These are phyloP conservation scores for Halocynthia roretzi DNA, from an alignment of 23 tunicate species.

Conservation along the genomic window DNA sequence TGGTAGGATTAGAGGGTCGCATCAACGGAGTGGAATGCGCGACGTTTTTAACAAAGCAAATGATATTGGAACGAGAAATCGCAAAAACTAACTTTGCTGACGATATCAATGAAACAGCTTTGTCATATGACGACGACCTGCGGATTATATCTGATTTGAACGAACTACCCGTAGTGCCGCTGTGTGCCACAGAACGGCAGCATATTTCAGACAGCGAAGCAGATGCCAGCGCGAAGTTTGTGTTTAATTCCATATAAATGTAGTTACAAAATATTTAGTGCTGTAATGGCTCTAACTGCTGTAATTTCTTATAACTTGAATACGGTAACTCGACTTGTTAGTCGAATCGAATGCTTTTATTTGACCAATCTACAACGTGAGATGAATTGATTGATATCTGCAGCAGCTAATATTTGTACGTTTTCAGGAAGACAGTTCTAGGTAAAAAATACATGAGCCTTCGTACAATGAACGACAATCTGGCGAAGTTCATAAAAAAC, in stretches of 20 bases:
- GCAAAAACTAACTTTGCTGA: constrained; percentile 30
- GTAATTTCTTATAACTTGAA: too few relatives aligned
- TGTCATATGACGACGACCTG: constrained; percentile 36
- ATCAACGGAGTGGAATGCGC: constrained; percentile 46
- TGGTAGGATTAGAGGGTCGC: constrained; percentile 48
- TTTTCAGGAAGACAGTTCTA: too few relatives aligned
- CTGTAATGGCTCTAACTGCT: too few relatives aligned
- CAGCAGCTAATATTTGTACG: too few relatives aligned
- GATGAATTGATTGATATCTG: too few relatives aligned
- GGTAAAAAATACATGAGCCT: too few relatives aligned
- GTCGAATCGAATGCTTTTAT: too few relatives aligned
- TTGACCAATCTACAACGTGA: too few relatives aligned
- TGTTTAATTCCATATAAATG: background rate
- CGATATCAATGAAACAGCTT: constrained; percentile 29
- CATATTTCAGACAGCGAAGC: background rate
- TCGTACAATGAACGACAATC: too few relatives aligned
- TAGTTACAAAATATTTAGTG: too few relatives aligned
- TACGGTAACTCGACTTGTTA: too few relatives aligned
- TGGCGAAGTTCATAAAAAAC: too few relatives aligned
- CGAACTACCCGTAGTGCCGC: constrained; percentile 11
- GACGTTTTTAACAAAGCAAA: constrained; percentile 37
- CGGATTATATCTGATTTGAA: constrained; percentile 2
- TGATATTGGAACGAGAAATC: constrained; percentile 23
- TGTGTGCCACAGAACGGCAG: constrained; percentile 2
- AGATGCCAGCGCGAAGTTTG: background rate